These are phyloP conservation scores for Catocala sponsa DNA, from an alignment of 2,888 invertebrate species.

Conservation along the genomic window DNA sequence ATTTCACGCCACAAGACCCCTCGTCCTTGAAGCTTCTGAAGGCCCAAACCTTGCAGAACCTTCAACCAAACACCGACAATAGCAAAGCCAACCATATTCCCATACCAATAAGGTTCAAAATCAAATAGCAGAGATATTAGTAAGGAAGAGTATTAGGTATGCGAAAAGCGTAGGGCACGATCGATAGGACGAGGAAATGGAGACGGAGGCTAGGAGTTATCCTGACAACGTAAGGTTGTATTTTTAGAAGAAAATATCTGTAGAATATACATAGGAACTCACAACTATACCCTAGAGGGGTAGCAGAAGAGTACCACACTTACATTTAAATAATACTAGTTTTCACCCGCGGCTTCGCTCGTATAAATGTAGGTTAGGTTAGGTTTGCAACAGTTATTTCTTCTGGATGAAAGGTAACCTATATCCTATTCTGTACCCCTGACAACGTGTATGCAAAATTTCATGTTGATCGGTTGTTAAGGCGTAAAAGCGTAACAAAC, in stretches of 20 bases:
- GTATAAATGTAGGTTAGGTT: too few species aligned
- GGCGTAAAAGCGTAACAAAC: too few species aligned
- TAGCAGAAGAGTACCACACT: too few species aligned
- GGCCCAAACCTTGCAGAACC: slow-evolving; percentile 19
- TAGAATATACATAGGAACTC: neutral
- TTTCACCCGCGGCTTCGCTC: too few species aligned
- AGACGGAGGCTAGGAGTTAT: slow-evolving; percentile 52
- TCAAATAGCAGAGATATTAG: slow-evolving; percentile 3
- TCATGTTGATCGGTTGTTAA: too few species aligned
- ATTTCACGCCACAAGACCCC: slow-evolving; percentile 5
- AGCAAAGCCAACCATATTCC: slow-evolving; percentile 7
- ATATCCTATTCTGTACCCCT: too few species aligned
- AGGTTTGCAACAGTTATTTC: too few species aligned
- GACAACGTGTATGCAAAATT: too few species aligned
- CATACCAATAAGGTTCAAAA: neutral
- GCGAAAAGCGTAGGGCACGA: slow-evolving; percentile 65
- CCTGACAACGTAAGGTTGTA: slow-evolving; percentile 28
- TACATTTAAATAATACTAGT: too few species aligned
- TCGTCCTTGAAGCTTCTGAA: slow-evolving; percentile 64
- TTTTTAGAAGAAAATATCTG: slow-evolving; percentile 32
- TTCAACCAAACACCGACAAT: neutral
- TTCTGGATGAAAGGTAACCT: too few species aligned
- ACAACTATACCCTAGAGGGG: too few species aligned
- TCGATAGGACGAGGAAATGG: slow-evolving; percentile 71
- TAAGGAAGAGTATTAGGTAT: slow-evolving; percentile 62